Conservation (phyloP, 2,113 vertebrate species). For the Oryzias melastigma region DNA sequence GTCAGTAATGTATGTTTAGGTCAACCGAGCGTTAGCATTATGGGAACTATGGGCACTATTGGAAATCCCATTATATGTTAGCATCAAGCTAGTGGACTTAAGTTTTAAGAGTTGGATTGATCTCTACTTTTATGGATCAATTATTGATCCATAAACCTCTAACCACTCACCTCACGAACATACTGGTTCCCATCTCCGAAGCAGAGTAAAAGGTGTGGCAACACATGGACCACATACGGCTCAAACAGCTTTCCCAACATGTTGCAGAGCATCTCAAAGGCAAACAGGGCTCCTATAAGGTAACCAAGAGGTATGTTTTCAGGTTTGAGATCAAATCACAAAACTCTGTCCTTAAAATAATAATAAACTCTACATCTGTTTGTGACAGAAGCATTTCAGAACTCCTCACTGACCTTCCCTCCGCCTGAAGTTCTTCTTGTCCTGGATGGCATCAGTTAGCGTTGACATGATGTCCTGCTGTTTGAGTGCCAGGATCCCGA, state of each 20-base stretch:
- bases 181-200: constrained; percentile 99
- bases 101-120: too few species aligned
- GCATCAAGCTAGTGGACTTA: too few species aligned
- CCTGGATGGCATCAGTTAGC: constrained; percentile 94
- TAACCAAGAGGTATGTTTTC: background rate
- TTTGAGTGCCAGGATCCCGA: constrained; percentile 96
- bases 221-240: constrained; percentile 94
- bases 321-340: background rate
- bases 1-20: too few species aligned
- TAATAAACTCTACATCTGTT: too few species aligned
- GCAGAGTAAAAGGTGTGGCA: constrained; percentile 94
- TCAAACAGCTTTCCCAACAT: constrained; percentile 98
- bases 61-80: too few species aligned
- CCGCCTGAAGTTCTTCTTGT: constrained; percentile 97
- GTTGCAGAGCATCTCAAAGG: constrained; percentile 98
- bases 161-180: constrained; percentile 87
- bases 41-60: too few species aligned
- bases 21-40: too few species aligned
- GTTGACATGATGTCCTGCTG: constrained; percentile 98
- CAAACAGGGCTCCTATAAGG: constrained; percentile 89
- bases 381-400: background rate
- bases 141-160: too few species aligned
- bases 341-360: too few species aligned
- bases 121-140: too few species aligned
- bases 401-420: constrained; percentile 83